phyloP scores from a whole-genome alignment of 2,113 vertebrate species.

The Sinocyclocheilus maitianheensis region DNA sequence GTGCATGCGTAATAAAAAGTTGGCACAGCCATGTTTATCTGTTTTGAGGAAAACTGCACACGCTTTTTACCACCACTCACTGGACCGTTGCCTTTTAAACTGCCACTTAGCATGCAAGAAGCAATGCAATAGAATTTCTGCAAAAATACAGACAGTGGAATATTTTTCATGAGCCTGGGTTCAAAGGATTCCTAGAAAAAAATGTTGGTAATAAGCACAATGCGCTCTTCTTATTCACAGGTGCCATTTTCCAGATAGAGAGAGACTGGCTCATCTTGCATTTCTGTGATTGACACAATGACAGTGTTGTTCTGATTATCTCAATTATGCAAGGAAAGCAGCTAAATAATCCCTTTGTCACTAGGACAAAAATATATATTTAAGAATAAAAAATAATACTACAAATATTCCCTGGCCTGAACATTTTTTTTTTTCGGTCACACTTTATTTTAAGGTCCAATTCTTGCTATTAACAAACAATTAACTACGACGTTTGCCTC shows the following conservation, averaged over 20 bases:
- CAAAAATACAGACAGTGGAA: neutral
- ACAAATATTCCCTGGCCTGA: neutral
- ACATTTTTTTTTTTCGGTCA: too few relatives aligned
- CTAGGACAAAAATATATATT: neutral
- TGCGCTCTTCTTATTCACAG: neutral
- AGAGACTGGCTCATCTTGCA: neutral
- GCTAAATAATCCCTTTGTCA: neutral
- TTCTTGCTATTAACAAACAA: too few relatives aligned
- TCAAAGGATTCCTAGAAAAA: neutral
- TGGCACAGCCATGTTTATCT: neutral
- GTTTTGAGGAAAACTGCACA: neutral
- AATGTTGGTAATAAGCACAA: neutral
- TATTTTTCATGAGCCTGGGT: neutral
- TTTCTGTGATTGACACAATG: neutral
- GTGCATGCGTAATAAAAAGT: neutral
- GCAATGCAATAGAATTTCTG: neutral
- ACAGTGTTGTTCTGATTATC: neutral
- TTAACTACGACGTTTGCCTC: too few relatives aligned
- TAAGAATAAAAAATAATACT: neutral
- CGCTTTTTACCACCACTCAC: neutral
- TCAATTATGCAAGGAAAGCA: neutral
- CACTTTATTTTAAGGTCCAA: too few relatives aligned
- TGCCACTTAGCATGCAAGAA: neutral
- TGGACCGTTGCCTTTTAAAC: neutral
- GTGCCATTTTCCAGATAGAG: neutral